These are phyloP conservation scores for Psittacula derbiana DNA, from an alignment of 2,797 vertebrate genomes.

Conservation along the genomic window DNA sequence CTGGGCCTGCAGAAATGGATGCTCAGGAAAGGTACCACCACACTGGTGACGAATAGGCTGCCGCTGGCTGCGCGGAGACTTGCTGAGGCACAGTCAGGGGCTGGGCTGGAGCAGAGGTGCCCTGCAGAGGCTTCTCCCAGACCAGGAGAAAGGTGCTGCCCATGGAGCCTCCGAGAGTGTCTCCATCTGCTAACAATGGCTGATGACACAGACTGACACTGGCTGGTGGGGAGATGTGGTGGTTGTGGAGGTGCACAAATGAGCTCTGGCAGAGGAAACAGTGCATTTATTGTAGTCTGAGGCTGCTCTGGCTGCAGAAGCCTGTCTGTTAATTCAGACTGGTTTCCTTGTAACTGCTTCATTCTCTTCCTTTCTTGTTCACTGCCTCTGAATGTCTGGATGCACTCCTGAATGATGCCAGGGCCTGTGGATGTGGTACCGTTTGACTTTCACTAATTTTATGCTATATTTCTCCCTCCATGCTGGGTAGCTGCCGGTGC, in stretches of 20 bases:
- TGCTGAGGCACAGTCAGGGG: background rate
- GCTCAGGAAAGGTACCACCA: background rate
- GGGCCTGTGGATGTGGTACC: background rate
- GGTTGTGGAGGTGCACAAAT: conserved; percentile 20
- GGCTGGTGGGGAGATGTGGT: background rate
- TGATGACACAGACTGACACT: conserved; percentile 8
- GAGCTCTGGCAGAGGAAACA: conserved; percentile 31
- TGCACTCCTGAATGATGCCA: background rate
- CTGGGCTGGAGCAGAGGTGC: background rate
- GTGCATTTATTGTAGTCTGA: conserved; percentile 35
- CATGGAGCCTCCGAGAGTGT: background rate
- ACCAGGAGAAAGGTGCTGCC: background rate
- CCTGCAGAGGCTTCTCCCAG: background rate
- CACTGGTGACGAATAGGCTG: accelerated
- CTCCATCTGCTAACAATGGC: background rate
- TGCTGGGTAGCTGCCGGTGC: background rate
- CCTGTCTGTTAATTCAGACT: background rate
- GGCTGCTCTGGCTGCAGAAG: background rate
- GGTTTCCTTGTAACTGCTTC: conserved; percentile 18
- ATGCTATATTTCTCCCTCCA: background rate
- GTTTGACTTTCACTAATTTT: background rate
- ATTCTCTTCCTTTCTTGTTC: conserved; percentile 15
- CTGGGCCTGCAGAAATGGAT: background rate
- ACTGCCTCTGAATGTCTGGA: background rate
- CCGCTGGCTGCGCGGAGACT: accelerated